A percentile compares a stretch with the other conserved stretches of the same genome.
These are phyloP conservation scores for Noctilio leporinus DNA, from an alignment of 2,113 vertebrate species.

Conservation along the genomic window DNA sequence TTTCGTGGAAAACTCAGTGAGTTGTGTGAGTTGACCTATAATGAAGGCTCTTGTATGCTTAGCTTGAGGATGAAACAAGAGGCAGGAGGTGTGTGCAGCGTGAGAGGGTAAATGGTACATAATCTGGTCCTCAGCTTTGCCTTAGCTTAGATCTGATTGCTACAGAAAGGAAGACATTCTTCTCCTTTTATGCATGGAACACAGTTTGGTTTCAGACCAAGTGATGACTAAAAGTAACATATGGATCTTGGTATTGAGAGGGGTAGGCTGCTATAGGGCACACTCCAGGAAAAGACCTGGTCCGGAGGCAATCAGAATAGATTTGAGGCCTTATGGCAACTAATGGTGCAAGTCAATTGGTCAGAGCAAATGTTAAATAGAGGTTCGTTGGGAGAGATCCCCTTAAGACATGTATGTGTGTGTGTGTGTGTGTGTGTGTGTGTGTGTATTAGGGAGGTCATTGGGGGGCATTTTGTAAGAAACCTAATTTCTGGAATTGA, in stretches of 20 bases:
- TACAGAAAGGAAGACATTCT: neutral
- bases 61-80: neutral
- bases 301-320: neutral
- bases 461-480: neutral
- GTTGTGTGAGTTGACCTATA: neutral
- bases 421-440: neutral
- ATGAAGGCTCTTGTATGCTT: neutral
- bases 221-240: neutral
- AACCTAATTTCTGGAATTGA: neutral
- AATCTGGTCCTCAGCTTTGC: neutral
- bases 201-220: neutral
- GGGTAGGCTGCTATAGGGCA: neutral
- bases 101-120: neutral
- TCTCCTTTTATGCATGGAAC: neutral
- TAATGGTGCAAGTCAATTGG: neutral
- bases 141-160: neutral
- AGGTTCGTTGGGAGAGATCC: neutral
- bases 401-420: neutral
- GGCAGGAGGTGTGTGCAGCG: accelerated
- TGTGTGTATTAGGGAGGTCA: neutral
- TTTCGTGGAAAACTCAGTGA: neutral
- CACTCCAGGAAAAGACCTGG: neutral
- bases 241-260: neutral
- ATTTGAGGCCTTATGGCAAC: neutral
- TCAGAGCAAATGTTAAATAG: neutral